Evolutionary conservation across 2,797 vertebrate species (phyloP), one percentile per base, ranked within the genome.

Genomic region (Heteromormyrus szaboi): DNA sequence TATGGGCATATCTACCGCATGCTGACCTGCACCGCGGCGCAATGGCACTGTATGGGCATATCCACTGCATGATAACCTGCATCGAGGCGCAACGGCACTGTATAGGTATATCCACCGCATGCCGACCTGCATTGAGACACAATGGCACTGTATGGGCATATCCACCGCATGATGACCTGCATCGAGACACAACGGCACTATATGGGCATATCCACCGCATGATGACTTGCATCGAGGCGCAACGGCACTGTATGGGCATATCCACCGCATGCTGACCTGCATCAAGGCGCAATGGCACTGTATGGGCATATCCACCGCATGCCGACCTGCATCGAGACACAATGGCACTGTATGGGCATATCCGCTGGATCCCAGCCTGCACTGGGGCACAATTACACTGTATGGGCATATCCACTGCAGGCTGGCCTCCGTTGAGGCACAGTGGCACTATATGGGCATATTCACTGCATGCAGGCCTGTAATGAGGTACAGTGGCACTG

Each of bases 171-270:
- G 17, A 0, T 0, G 17, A 14, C 53, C 53, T 54, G 53, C 1
- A 54, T 1, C 4, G 3, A n/a, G 4, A 19, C 4, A 0, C 19
- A n/a, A 7, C 1, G 19, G 54, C 0, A n/a, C 19, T 59, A 19
- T 59, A 59, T n/a, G 6, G 19, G 19, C 1, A 59, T 0, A 59
- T 22, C 17, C 54, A 59, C 54, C 0, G 6, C 54, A 59, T 59
- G 2, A 0, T 0, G 4, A 19, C 54, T 4, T n/a, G 4, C 19
- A 56, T 2, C 0, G 0, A 5, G 17, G 19, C 5, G 0, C 5
- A n/a, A 0, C 0, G 5, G 19, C 4, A 6, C 5, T 56, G 19
- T 8, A 56, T 19, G 0, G 1, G 17, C 1, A 56, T 17, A 56
- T 56, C 17, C 54, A n/a, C 19, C 0, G 0, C 19, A 62, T 25